A percentile compares a stretch with the other conserved stretches of the same genome.
Conservation (phyloP, 1,140 invertebrate species). For the Pogonus chalceus region DNA sequence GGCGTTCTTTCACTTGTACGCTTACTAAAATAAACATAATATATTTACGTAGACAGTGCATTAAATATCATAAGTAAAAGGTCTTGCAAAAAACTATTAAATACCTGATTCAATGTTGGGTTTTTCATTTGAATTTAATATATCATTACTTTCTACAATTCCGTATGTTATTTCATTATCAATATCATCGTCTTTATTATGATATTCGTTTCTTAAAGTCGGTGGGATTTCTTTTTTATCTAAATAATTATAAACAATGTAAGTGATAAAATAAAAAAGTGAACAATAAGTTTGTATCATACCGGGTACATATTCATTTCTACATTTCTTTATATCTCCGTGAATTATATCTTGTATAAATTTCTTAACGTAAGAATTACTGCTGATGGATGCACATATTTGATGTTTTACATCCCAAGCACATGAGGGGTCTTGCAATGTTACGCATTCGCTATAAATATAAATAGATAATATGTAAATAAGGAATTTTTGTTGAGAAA, state of each 20-base stretch:
- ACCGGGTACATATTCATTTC: constrained; percentile 24
- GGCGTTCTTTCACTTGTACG: constrained; percentile 41
- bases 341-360: constrained; percentile 29
- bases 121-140: constrained; percentile 12
- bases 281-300: no score
- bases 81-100: neutral
- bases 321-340: constrained; percentile 27
- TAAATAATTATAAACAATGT: constrained; percentile 9
- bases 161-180: constrained; percentile 16
- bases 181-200: constrained; percentile 12
- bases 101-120: constrained; percentile 18
- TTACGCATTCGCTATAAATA: constrained; percentile 71
- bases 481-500: constrained; percentile 7
- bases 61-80: neutral
- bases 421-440: constrained; percentile 93
- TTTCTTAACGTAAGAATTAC: constrained; percentile 9
- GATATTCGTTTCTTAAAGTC: neutral
- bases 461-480: constrained; percentile 15
- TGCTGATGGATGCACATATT: constrained; percentile 58
- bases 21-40: neutral
- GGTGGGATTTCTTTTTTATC: neutral
- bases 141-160: constrained; percentile 13
- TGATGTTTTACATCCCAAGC: constrained; percentile 79
- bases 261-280: constrained; percentile 16
- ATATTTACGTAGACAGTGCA: neutral